These are phyloP conservation scores for Thysanoteuthis rhombus DNA, from an alignment of 2,888 invertebrate genomes.

Conservation along the genomic window DNA sequence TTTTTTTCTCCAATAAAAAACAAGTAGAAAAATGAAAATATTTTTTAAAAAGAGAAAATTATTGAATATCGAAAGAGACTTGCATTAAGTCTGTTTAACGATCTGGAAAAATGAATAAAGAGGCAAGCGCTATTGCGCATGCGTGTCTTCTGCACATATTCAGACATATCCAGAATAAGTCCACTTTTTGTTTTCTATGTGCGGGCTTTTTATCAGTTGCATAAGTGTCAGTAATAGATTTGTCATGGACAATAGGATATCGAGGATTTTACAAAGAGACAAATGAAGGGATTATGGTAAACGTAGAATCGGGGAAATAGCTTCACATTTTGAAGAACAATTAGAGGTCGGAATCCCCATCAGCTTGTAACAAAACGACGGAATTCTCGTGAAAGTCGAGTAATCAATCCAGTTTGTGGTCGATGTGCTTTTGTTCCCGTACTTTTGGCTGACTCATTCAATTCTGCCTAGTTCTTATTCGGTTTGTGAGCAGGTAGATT, in stretches of 20 bases:
- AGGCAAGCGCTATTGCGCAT: not conserved
- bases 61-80: conserved; percentile 12
- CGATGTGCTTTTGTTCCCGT: not conserved
- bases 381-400: not conserved
- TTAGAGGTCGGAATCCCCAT: not conserved
- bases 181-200: not conserved
- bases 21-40: too few relatives aligned
- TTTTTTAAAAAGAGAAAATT: not conserved
- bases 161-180: not conserved
- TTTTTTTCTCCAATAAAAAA: too few relatives aligned
- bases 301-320: not conserved
- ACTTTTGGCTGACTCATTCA: not conserved
- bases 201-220: not conserved
- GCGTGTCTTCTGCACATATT: not conserved
- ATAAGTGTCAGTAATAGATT: not conserved
- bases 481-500: not conserved
- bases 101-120: not conserved
- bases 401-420: not conserved
- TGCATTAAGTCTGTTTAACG: not conserved
- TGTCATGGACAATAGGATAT: not conserved
- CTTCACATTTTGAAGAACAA: not conserved
- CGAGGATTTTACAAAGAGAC: not conserved
- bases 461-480: not conserved
- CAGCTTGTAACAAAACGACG: not conserved
- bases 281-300: not conserved